These are phyloP conservation scores for Andrena minutula DNA, from an alignment of 2,888 invertebrate genomes.

Conservation along the genomic window DNA sequence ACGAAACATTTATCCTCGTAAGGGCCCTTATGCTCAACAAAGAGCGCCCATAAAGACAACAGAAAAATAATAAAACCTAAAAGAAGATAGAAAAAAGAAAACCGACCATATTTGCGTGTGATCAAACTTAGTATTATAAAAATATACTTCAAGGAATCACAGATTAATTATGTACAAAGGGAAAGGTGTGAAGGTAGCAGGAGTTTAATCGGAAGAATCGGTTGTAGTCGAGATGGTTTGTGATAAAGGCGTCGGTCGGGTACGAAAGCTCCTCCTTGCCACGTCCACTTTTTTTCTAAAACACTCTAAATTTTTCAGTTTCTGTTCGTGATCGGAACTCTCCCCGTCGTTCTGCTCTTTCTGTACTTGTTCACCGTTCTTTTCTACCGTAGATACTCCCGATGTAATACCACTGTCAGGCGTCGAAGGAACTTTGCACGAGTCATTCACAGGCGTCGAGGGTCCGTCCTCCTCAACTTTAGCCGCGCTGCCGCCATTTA, in stretches of 20 bases:
- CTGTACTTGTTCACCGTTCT: conserved; percentile 63
- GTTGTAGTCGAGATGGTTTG: conserved; percentile 68
- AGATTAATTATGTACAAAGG: conserved; percentile 81
- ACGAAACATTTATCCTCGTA: conserved; percentile 1
- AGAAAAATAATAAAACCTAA: conserved; percentile 58
- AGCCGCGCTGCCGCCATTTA: conserved; percentile 61
- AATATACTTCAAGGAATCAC: conserved; percentile 82
- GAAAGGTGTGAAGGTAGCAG: conserved; percentile 51
- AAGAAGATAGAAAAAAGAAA: conserved; percentile 60
- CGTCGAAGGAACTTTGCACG: conserved; percentile 74
- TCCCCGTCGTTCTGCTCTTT: conserved; percentile 69
- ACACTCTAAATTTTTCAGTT: conserved; percentile 73
- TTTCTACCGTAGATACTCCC: conserved; percentile 80
- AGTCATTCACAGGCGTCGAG: conserved; percentile 73
- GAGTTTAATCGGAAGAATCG: conserved; percentile 80
- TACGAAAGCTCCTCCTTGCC: conserved; percentile 76
- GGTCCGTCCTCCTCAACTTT: conserved; percentile 46
- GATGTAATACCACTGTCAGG: conserved; percentile 83
- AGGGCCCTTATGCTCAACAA: conserved; percentile 14
- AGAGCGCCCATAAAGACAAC: conserved; percentile 25
- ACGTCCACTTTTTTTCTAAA: conserved; percentile 81
- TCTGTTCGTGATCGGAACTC: conserved; percentile 78
- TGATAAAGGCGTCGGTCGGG: conserved; percentile 68
- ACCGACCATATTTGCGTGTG: conserved; percentile 60
- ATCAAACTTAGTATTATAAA: conserved; percentile 80